A percentile compares a stretch with the other conserved stretches of the same genome.
These are phyloP conservation scores for Ricordea florida DNA, from an alignment of 92 coral and sea anemone species.

Conservation along the genomic window DNA sequence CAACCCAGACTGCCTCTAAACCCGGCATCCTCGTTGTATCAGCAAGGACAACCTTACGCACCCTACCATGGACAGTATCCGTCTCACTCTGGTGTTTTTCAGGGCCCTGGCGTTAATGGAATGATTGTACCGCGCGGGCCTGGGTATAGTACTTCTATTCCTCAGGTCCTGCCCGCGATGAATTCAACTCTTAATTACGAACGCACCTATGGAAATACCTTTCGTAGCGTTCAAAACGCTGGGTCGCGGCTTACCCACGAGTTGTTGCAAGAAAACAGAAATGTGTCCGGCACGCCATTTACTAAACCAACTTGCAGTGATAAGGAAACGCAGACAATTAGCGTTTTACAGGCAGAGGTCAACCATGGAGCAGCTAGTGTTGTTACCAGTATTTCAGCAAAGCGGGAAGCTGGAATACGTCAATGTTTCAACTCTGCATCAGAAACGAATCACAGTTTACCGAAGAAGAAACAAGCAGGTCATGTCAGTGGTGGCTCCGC, in stretches of 20 bases:
- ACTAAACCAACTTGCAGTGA: not conserved
- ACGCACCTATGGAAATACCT: not conserved
- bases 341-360: not conserved
- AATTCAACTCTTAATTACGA: not conserved
- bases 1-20: not conserved
- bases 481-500: too few relatives aligned
- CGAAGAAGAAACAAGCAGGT: too few relatives aligned
- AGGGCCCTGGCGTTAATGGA: not conserved
- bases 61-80: not conserved
- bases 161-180: not conserved
- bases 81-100: too few relatives aligned
- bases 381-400: too few relatives aligned
- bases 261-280: not conserved
- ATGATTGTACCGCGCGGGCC: not conserved
- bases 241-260: not conserved
- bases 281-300: not conserved
- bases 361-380: not conserved
- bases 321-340: slow-evolving; percentile 19
- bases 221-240: not conserved
- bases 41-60: not conserved
- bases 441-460: too few relatives aligned
- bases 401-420: too few relatives aligned
- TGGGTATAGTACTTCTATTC: not conserved
- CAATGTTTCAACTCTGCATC: too few relatives aligned
- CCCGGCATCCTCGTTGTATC: not conserved